phyloP scores from a whole-genome alignment of 1,140 invertebrate species.

The Lepeophtheirus salmonis region DNA sequence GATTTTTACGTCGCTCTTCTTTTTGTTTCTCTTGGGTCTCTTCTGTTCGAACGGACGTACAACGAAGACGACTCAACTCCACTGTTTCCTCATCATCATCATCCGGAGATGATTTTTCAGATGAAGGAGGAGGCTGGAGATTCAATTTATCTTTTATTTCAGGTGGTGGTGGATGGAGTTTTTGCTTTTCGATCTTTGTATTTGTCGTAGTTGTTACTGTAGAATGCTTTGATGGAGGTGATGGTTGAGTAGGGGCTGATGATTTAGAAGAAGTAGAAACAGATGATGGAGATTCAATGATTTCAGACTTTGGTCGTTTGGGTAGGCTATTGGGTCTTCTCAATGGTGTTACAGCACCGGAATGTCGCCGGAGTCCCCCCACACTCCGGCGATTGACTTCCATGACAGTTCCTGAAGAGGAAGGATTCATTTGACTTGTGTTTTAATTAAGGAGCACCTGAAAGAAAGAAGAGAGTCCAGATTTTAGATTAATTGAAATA shows the following conservation, averaged over 20 bases:
- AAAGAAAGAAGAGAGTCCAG: too few relatives aligned
- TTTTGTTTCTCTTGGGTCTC: slow-evolving; percentile 60
- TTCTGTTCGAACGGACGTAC: slow-evolving; percentile 64
- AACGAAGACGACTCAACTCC: slow-evolving; percentile 49
- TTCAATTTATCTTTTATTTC: too few relatives aligned
- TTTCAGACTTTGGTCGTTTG: not conserved
- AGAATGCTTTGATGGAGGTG: not conserved
- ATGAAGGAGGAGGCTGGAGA: too few relatives aligned
- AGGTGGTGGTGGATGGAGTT: too few relatives aligned
- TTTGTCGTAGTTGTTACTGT: too few relatives aligned
- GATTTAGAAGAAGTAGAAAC: too few relatives aligned
- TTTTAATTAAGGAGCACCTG: too few relatives aligned
- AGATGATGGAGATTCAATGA: too few relatives aligned
- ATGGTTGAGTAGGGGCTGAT: not conserved
- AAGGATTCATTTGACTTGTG: too few relatives aligned
- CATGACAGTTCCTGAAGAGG: not conserved
- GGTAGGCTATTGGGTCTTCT: not conserved
- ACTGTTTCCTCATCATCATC: slow-evolving; percentile 31
- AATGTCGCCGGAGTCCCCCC: not conserved
- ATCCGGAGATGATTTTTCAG: too few relatives aligned
- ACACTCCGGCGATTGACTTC: not conserved
- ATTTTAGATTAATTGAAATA: too few relatives aligned
- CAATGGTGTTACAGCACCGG: not conserved
- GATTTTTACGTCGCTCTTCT: slow-evolving; percentile 26
- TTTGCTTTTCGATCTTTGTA: too few relatives aligned